Conservation (phyloP, 2,797 vertebrate species). For the Amblyraja radiata region DNA sequence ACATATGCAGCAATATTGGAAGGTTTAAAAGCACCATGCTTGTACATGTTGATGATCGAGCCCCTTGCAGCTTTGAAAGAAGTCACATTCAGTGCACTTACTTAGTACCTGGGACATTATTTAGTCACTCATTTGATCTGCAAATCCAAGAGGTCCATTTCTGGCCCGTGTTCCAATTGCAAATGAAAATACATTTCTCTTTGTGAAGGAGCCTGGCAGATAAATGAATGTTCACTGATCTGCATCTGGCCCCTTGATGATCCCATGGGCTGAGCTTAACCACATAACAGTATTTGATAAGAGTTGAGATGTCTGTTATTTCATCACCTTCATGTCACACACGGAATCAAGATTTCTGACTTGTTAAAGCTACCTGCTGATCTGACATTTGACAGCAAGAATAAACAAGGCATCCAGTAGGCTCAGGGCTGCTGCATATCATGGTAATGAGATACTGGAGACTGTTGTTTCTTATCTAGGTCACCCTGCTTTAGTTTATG, state of each 20-base stretch:
- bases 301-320: background rate
- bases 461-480: background rate
- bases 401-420: background rate
- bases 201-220: background rate
- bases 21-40: background rate
- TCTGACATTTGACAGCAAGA: background rate
- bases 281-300: too few relatives aligned
- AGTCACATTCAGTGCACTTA: background rate
- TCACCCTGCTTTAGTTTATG: background rate
- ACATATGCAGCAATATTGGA: background rate
- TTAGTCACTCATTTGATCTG: background rate
- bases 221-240: background rate
- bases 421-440: background rate
- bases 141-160: background rate
- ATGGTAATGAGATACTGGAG: background rate
- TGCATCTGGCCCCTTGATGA: background rate
- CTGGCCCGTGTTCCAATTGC: background rate
- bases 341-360: background rate
- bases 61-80: background rate
- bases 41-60: background rate
- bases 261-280: background rate
- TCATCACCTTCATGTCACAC: background rate
- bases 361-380: background rate
- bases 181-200: background rate
- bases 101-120: background rate